Conservation (phyloP, 30 jellyfish, hydroid and myxozoan species). For the Cassiopea andromeda region DNA sequence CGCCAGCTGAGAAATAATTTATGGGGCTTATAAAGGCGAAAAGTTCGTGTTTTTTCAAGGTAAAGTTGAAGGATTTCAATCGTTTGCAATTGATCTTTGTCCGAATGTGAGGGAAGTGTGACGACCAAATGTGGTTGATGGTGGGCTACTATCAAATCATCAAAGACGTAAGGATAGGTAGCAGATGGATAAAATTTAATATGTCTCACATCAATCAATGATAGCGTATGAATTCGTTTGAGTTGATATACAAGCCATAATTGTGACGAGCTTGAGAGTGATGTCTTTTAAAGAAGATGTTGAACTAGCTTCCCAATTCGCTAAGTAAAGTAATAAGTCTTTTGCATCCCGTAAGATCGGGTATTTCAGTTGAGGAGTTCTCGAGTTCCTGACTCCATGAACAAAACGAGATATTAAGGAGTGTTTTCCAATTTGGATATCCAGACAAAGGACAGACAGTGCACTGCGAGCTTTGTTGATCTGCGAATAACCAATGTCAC, state of each 20-base stretch:
- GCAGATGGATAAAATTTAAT: conserved; percentile 15
- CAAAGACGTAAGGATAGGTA: neutral
- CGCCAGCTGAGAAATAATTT: neutral
- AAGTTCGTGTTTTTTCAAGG: neutral
- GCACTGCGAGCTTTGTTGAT: conserved; percentile 47
- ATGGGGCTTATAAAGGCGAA: neutral
- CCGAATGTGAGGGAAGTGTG: too few relatives aligned
- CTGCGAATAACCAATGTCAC: conserved; percentile 37
- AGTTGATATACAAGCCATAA: conserved; percentile 1
- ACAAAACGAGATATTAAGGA: conserved; percentile 11
- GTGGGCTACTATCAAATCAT: neutral
- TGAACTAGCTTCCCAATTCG: neutral
- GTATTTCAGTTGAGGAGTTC: conserved; percentile 14
- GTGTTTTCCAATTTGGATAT: conserved; percentile 13
- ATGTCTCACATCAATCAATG: neutral
- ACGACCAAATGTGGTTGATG: neutral
- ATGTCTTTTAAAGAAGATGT: neutral
- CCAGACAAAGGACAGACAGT: conserved; percentile 9
- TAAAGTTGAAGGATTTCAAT: too few relatives aligned
- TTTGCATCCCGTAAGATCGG: conserved; percentile 30
- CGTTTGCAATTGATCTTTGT: too few relatives aligned
- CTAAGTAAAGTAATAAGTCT: neutral
- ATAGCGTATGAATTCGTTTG: conserved; percentile 9
- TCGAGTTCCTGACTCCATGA: conserved; percentile 18
- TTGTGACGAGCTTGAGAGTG: conserved; percentile 1